Base-by-base conservation (phyloP, 2,888 invertebrate species). In the Dichetophora obliterata region DNA sequence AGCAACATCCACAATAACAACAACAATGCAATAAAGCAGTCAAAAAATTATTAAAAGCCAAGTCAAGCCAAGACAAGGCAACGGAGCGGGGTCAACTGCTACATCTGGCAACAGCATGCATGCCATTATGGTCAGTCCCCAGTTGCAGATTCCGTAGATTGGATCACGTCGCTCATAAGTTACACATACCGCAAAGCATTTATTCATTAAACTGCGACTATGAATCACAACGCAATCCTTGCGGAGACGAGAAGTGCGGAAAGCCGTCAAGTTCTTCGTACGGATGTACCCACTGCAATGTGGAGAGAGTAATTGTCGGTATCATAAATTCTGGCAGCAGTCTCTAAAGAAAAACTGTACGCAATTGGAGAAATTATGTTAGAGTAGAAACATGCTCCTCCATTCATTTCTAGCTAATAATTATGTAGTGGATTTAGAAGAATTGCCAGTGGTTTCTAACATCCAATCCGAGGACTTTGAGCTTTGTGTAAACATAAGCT, bases 161-260 rank as follows among this genome's bases (percentile, higher is more conserved):
- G 81, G 81, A 81, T 82, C 82, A 82, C 81, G 81, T 82, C 79
- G 80, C 71, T 54, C 75, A 75, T 77, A 75, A 77, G 76, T 78
- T 82, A 80, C 81, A 79, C 80, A 80, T 79, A 82, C 82, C 82
- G 80, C 81, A 82, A 81, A 81, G 80, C 82, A 82, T 82, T 82
- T 82, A 81, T 82, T 82, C 82, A 82, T 82, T 82, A 81, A 81
- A 82, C 80, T 79, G 78, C 79, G 77, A 75, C 75, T 79, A 81
- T 81, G 81, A 82, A 82, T 82, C 82, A 82, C 77, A 54, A 59
- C 71, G 66, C 77, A 75, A 79, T 79, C 57, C 75, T 68, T 61
- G 70, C 69, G 50, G 71, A 31, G 52, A 52, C 69, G 11, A 54
- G 27, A 54, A 19, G 31, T 24, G 52, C 31, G 19, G 66, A n/a